A percentile compares a stretch with the other conserved stretches of the same genome.
phyloP scores from a whole-genome alignment of 1,140 invertebrate species.

The Euwallacea similis region DNA sequence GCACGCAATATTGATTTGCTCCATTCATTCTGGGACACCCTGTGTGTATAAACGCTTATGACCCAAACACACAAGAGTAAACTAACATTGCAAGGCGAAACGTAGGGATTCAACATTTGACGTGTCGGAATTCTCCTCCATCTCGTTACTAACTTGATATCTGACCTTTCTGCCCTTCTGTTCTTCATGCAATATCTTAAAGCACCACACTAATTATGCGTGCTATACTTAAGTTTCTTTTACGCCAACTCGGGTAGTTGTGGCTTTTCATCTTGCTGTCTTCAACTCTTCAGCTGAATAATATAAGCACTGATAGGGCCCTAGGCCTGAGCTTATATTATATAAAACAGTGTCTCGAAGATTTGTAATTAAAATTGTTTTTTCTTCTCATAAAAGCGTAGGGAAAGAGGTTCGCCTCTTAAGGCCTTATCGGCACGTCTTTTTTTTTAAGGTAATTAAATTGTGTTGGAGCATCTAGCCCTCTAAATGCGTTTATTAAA shows the following conservation, averaged over 20 bases:
- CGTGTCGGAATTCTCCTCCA: not conserved
- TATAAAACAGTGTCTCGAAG: not conserved
- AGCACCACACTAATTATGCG: conserved; percentile 16
- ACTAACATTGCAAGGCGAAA: too few relatives aligned
- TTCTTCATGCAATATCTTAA: not conserved
- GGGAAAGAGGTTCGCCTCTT: not conserved
- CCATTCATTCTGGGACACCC: too few relatives aligned
- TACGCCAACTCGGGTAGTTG: not conserved
- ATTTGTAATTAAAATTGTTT: not conserved
- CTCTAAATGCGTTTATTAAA: conserved; percentile 24
- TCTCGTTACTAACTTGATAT: not conserved
- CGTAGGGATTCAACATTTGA: too few relatives aligned
- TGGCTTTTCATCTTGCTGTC: conserved; percentile 18
- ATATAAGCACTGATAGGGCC: not conserved
- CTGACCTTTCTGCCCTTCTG: not conserved
- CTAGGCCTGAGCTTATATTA: not conserved
- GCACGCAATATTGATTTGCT: too few relatives aligned
- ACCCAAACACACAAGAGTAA: too few relatives aligned
- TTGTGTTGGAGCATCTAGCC: not conserved
- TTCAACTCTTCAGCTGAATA: conserved; percentile 14
- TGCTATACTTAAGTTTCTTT: conserved; percentile 11
- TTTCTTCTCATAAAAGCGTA: not conserved
- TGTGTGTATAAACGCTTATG: too few relatives aligned
- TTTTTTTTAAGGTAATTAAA: not conserved
- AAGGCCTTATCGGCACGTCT: too few relatives aligned